Percentiles rank a stretch among this genome's conserved stretches.
Evolutionary conservation across 2,113 vertebrate species (phyloP).

Genomic region (Peromyscus polionotus): DNA sequence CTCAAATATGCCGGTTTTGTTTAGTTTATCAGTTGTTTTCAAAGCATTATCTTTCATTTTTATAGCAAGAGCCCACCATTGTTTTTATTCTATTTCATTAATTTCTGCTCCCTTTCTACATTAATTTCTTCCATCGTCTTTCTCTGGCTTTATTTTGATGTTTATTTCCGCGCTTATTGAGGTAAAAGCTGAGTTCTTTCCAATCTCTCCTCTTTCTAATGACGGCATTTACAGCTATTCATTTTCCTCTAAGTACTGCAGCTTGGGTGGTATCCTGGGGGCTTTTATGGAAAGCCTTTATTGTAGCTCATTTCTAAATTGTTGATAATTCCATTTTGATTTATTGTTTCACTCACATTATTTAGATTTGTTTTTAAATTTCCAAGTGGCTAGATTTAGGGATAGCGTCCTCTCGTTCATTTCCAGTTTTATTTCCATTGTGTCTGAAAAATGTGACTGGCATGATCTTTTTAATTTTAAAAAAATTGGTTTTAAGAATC

Average conservation of each 20-base stretch:
- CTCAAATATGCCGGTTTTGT: neutral
- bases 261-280: conserved; percentile 60
- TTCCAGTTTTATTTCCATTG: conserved; percentile 45
- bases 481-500: conserved; percentile 50
- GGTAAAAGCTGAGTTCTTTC: neutral
- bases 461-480: conserved; percentile 31
- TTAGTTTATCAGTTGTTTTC: conserved; percentile 14
- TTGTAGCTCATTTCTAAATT: conserved; percentile 61
- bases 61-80: neutral
- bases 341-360: conserved; percentile 70
- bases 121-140: conserved; percentile 46
- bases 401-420: neutral
- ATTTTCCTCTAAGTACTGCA: conserved; percentile 29
- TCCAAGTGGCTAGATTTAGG: conserved; percentile 37
- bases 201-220: conserved; percentile 33
- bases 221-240: conserved; percentile 35
- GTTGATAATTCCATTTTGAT: conserved; percentile 65
- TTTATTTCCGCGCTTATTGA: conserved; percentile 7
- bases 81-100: conserved; percentile 67
- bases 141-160: conserved; percentile 50
- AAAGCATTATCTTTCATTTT: conserved; percentile 28
- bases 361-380: conserved; percentile 68
- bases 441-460: conserved; percentile 20
- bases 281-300: conserved; percentile 42
- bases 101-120: conserved; percentile 47